These are phyloP conservation scores for Dasysyrphus tricinctus DNA, from an alignment of 2,888 invertebrate species.

Conservation along the genomic window DNA sequence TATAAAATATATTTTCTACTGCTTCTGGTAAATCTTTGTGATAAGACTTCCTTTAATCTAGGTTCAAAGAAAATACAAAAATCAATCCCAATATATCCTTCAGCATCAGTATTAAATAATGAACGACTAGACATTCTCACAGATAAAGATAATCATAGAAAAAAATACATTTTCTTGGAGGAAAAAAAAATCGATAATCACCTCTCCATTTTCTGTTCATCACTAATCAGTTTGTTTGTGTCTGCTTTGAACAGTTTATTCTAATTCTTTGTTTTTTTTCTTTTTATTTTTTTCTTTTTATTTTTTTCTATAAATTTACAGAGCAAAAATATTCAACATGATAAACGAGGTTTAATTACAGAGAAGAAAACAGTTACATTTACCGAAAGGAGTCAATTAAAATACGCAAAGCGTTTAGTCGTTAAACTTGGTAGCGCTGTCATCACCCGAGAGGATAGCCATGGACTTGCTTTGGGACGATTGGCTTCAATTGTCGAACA, in stretches of 20 bases:
- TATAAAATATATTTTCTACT: neutral
- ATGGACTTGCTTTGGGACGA: slow-evolving; percentile 97
- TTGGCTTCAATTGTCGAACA: slow-evolving; percentile 99
- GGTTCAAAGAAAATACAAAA: neutral
- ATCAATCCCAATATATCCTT: neutral
- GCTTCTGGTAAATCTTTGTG: neutral
- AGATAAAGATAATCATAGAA: neutral
- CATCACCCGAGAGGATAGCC: slow-evolving; percentile 98
- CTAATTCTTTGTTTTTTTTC: neutral
- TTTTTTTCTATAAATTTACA: slow-evolving; percentile 18
- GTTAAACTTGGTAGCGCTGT: slow-evolving; percentile 99
- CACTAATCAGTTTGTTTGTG: slow-evolving; percentile 5
- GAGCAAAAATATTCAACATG: slow-evolving; percentile 40
- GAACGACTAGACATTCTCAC: neutral
- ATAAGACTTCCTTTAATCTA: neutral
- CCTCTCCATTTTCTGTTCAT: neutral
- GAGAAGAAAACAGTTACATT: slow-evolving; percentile 86
- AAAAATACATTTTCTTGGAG: neutral
- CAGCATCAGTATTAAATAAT: neutral
- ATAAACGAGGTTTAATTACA: slow-evolving; percentile 66
- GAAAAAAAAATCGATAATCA: neutral
- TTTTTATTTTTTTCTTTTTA: too few relatives aligned
- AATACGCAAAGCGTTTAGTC: slow-evolving; percentile 94
- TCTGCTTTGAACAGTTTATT: slow-evolving; percentile 3
- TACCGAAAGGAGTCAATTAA: slow-evolving; percentile 93